Conservation (phyloP, 2,888 invertebrate species). For the Tortrix viridana region DNA sequence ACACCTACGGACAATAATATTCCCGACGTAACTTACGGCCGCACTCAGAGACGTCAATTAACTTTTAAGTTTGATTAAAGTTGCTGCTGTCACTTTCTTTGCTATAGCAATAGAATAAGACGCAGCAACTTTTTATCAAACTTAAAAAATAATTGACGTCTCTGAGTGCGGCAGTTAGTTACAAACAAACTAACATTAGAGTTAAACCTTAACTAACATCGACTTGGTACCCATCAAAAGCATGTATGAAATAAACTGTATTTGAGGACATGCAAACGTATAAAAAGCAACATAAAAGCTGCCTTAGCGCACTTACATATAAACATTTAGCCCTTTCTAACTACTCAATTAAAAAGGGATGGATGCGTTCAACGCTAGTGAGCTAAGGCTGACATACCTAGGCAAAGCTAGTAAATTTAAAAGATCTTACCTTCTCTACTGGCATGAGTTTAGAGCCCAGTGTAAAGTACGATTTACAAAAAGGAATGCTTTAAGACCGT, state of each 20-base stretch:
- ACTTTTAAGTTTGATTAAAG: too few species aligned
- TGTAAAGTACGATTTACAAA: not conserved
- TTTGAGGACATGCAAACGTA: constrained; percentile 20
- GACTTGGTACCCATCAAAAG: constrained; percentile 50
- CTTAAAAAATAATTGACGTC: too few species aligned
- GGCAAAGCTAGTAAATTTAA: constrained; percentile 33
- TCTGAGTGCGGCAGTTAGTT: too few species aligned
- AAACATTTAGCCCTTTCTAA: too few species aligned
- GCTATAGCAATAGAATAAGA: too few species aligned
- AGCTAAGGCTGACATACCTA: constrained; percentile 14
- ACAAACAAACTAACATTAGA: not conserved
- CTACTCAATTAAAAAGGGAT: too few species aligned
- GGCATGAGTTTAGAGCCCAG: not conserved
- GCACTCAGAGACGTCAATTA: too few species aligned
- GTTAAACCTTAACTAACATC: not conserved
- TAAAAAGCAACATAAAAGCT: constrained; percentile 23
- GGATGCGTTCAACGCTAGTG: too few species aligned
- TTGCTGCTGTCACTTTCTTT: too few species aligned
- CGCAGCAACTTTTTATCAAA: too few species aligned
- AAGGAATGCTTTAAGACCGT: not conserved
- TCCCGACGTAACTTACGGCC: not conserved
- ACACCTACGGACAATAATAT: not conserved
- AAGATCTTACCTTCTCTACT: constrained; percentile 37
- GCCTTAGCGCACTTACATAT: too few species aligned
- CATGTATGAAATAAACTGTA: constrained; percentile 71